Percentiles rank a stretch among this genome's conserved stretches.
These are phyloP conservation scores for Bembecia ichneumoniformis DNA, from an alignment of 2,888 invertebrate species.

Conservation along the genomic window DNA sequence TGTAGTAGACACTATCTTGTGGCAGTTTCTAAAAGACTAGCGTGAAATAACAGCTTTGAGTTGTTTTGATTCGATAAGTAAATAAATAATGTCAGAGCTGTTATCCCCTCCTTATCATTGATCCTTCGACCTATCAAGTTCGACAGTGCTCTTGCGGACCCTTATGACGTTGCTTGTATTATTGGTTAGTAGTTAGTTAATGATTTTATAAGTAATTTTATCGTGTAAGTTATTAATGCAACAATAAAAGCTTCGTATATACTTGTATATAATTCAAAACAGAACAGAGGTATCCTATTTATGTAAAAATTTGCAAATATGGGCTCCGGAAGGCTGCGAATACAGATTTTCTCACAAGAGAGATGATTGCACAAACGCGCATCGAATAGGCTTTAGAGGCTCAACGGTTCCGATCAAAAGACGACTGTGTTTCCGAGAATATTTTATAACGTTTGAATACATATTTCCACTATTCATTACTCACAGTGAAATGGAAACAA, in stretches of 20 bases:
- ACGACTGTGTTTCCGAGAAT: slow-evolving; percentile 23
- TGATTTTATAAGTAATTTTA: too few relatives aligned
- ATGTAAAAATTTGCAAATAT: neutral
- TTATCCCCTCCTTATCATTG: too few relatives aligned
- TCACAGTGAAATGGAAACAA: slow-evolving; percentile 20
- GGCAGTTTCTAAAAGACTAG: too few relatives aligned
- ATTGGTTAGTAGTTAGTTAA: too few relatives aligned
- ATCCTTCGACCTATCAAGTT: too few relatives aligned
- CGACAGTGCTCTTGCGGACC: too few relatives aligned
- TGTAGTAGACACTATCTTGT: too few relatives aligned
- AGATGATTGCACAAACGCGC: slow-evolving; percentile 47
- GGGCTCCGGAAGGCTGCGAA: slow-evolving; percentile 20
- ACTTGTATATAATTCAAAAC: slow-evolving; percentile 24
- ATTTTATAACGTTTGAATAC: slow-evolving; percentile 30
- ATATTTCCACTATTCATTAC: slow-evolving; percentile 22
- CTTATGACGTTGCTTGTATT: too few relatives aligned
- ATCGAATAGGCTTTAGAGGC: slow-evolving; percentile 25
- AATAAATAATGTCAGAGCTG: too few relatives aligned
- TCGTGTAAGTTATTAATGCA: neutral
- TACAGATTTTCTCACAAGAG: slow-evolving; percentile 29
- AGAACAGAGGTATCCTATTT: slow-evolving; percentile 2
- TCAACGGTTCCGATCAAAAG: slow-evolving; percentile 34
- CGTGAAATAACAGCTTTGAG: too few relatives aligned
- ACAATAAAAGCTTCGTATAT: slow-evolving; percentile 19
- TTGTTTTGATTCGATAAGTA: too few relatives aligned